These are phyloP conservation scores for Morphnarchus princeps DNA, from an alignment of 2,113 vertebrate genomes.

Conservation along the genomic window DNA sequence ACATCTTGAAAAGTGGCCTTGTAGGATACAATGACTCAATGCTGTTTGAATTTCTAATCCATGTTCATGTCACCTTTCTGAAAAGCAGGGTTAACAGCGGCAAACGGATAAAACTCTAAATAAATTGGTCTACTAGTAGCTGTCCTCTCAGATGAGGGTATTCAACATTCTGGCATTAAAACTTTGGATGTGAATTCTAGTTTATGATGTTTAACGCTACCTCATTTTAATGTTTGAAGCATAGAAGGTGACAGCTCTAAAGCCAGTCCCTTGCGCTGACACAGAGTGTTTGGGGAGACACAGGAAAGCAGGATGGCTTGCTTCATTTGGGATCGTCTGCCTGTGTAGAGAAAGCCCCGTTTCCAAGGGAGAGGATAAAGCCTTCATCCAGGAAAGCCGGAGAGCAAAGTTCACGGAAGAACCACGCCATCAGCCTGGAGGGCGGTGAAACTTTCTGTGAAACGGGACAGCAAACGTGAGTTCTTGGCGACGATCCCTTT, in stretches of 20 bases:
- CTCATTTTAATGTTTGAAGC: background rate
- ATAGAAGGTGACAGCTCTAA: background rate
- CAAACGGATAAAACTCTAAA: background rate
- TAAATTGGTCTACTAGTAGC: background rate
- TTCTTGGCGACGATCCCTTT: background rate
- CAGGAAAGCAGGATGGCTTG: accelerated
- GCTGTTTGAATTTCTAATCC: background rate
- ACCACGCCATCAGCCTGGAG: background rate
- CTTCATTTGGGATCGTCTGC: accelerated
- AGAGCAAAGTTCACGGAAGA: background rate
- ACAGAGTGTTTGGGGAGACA: accelerated
- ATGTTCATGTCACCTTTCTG: background rate
- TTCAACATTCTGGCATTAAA: background rate
- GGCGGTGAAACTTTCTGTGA: background rate
- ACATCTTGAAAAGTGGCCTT: background rate
- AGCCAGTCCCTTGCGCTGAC: background rate
- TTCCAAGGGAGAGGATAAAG: too few species aligned
- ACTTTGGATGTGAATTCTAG: background rate
- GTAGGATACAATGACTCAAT: background rate
- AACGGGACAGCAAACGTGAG: background rate
- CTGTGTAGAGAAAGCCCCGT: accelerated
- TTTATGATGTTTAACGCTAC: background rate
- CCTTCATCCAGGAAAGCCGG: accelerated
- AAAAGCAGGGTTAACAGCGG: background rate
- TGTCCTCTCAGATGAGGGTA: background rate